Base-by-base conservation (phyloP, 2,113 vertebrate genomes). In the Triplophysa tibetana region DNA sequence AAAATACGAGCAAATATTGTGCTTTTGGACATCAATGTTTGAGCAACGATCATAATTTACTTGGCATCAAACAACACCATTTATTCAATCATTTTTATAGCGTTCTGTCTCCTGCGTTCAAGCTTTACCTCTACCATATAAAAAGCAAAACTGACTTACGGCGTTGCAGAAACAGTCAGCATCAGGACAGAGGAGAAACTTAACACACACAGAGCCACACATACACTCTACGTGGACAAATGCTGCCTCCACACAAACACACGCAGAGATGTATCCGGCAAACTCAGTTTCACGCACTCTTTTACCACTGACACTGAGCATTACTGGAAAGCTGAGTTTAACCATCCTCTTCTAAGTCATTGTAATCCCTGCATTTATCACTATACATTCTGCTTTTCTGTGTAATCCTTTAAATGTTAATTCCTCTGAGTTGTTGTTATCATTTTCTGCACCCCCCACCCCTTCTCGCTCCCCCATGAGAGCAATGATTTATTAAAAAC, bases 311-410 rank as follows among this genome's bases (percentile, higher is more conserved):
- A 92, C 90, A 87, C 90, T 91, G 87, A 91, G 87, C 87, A 92
- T 93, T 93, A 92, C 90, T 91, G 89, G 86, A 93, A 91, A 92
- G 91, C 89, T 89, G 89, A 91, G 83, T 93, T 90, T 89, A 92
- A 91, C 89, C 87, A 85, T 90, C 89, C 87, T 88, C 88, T 90
- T 89, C 87, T 93, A 93, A 93, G 82, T 93, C 90, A 93, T 89
- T 90, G 89, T 93, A 94, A 94, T 93, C 92, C 93, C 86, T 83
- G 80, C 90, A 88, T 93, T 93, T 93, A 92, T 93, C 91, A 90
- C 87, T 87, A 90, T 90, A 91, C 90, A 90, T 90, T 92, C 92
- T 91, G 91, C 89, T 91, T 93, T 92, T 86, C 83, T 58, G 67
- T 89, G 88, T 93, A 93, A 94, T 93, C 93, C 92, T 86, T 87